A percentile compares a stretch with the other conserved stretches of the same genome.
Evolutionary conservation across 2,797 vertebrate genomes (phyloP).

Genomic region (Hippopotamyrus pictus): DNA sequence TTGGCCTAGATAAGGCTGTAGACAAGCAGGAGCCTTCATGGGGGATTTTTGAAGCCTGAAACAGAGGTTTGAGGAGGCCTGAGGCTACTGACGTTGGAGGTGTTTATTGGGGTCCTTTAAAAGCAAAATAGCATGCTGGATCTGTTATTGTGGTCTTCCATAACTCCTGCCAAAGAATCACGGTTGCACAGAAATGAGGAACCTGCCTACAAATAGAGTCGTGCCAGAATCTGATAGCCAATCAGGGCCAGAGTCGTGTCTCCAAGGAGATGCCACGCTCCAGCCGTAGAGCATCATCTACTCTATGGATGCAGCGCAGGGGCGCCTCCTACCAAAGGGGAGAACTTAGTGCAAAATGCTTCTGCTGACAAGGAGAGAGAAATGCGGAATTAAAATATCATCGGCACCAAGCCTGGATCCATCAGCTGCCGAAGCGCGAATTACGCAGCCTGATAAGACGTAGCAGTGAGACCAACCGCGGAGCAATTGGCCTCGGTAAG

Average conservation of each 20-base stretch:
- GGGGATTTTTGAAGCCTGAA: background rate
- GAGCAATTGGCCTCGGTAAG: background rate
- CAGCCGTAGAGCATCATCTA: background rate
- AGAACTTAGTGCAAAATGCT: background rate
- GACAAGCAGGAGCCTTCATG: background rate
- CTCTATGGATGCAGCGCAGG: background rate
- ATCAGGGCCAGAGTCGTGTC: background rate
- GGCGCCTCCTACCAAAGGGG: background rate
- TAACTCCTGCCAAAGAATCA: background rate
- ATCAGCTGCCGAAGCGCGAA: background rate
- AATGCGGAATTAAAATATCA: background rate
- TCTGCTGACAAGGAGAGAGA: background rate
- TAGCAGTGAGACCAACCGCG: background rate
- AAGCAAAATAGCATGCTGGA: conserved; percentile 9
- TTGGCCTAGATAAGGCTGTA: conserved; percentile 9
- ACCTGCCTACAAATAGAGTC: conserved; percentile 47
- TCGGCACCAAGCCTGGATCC: background rate
- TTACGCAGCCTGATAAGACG: background rate
- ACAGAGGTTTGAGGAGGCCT: background rate
- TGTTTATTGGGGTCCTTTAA: conserved; percentile 15
- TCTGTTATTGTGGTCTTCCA: background rate
- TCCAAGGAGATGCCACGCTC: background rate
- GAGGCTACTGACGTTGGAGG: background rate
- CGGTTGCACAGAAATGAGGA: conserved; percentile 28
- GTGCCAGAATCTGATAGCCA: conserved; percentile 38